Evolutionary conservation across 2,888 invertebrate genomes (phyloP).

Genomic region (Drosophila imparisetae): DNA sequence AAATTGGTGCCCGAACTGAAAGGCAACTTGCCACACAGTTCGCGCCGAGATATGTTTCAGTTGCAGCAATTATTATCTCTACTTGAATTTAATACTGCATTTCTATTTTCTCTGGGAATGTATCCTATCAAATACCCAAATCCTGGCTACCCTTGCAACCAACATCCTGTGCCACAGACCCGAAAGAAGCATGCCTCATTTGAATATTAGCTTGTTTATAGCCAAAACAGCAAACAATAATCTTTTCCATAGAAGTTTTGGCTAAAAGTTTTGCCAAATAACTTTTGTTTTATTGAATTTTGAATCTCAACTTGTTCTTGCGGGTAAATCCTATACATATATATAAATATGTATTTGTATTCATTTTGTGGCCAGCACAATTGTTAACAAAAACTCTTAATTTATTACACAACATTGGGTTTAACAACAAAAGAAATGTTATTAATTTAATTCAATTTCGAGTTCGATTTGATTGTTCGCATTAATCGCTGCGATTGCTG

Average conservation of each 20-base stretch:
- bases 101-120: not conserved
- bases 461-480: slow-evolving; percentile 34
- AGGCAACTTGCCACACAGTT: not conserved
- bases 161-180: not conserved
- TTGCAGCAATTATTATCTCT: not conserved
- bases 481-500: slow-evolving; percentile 54
- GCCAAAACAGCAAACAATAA: not conserved
- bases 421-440: slow-evolving; percentile 6
- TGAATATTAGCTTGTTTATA: not conserved
- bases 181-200: not conserved
- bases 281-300: not conserved
- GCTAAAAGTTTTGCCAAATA: not conserved
- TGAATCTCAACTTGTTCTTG: not conserved
- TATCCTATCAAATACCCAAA: not conserved
- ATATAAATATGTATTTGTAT: not conserved
- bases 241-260: not conserved
- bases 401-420: not conserved
- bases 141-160: not conserved
- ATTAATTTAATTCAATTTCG: slow-evolving; percentile 16
- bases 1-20: too few species aligned
- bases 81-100: not conserved
- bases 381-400: not conserved
- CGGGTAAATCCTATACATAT: not conserved
- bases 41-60: not conserved
- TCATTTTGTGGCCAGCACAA: too few species aligned